Conservation (phyloP, 2,113 vertebrate species). For the Prietella phreatophila region DNA sequence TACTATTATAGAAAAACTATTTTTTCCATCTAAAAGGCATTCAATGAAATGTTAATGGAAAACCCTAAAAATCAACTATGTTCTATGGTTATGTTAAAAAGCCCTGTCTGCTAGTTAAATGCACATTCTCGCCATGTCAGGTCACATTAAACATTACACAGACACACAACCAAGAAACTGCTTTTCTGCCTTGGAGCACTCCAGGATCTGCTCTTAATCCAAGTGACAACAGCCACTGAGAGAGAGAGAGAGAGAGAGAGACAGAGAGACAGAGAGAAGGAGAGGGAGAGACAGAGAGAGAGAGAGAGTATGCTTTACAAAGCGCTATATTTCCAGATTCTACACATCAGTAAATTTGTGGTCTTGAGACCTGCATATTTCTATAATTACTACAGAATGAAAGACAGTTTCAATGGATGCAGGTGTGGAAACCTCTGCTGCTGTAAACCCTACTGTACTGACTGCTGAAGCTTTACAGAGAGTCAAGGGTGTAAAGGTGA, state of each 20-base stretch:
- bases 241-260: too few species aligned
- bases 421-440: not conserved
- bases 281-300: not conserved
- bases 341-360: not conserved
- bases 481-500: not conserved
- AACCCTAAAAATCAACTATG: not conserved
- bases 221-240: slow-evolving; percentile 73
- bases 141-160: slow-evolving; percentile 17
- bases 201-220: slow-evolving; percentile 80
- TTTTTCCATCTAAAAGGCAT: not conserved
- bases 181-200: slow-evolving; percentile 24
- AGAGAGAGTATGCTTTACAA: not conserved
- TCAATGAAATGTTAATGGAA: not conserved
- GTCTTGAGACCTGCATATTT: not conserved
- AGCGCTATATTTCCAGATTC: not conserved
- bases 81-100: not conserved
- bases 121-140: slow-evolving; percentile 22
- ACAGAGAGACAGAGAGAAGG: not conserved
- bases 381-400: not conserved
- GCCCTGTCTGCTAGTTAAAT: slow-evolving; percentile 3
- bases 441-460: not conserved
- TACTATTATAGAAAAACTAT: not conserved
- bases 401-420: not conserved
- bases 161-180: not conserved
- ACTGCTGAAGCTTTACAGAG: not conserved